Base-by-base conservation (phyloP, 2,113 vertebrate species). In the Vidua chalybeata region DNA sequence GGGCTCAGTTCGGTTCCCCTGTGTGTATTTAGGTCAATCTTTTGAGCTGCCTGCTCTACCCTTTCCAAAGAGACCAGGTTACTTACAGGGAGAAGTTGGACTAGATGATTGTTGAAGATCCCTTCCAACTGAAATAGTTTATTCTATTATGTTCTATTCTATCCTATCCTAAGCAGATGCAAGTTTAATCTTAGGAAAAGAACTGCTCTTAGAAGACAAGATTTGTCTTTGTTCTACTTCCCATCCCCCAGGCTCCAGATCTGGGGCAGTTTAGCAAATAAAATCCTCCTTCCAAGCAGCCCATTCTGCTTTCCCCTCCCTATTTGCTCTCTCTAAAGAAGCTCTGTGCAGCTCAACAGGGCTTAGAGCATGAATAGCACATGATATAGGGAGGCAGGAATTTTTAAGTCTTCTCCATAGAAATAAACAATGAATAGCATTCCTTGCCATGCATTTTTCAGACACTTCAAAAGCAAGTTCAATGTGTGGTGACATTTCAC, bases 401-500 rank as follows among this genome's bases (percentile, higher is more conserved):
- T 63, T 81, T 67, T 94, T 75, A 61, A 64, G 56, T 87, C 84
- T 79, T 87, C 80, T 73, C 84, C 31, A 52, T 30, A 93, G 76
- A 67, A 69, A 78, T 67, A 15, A 17, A 2, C n/a, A 87, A 75
- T 87, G 64, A 93, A 94, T 82, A 84, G 74, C 89, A 87, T 89
- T 96, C 93, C 69, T 81, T 4, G 6, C 31, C n/a, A n/a, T 31
- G 71, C 59, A 56, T 92, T 89, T 92, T 84, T 93, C 73, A 79
- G 46, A 52, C 62, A 76, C 77, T 91, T 93, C 61, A 89, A 74
- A 95, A 71, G 58, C 2, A 0, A 87, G 46, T 78, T 91, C 66
- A 51, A 1, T 64, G 61, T 71, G 63, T 78, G 45, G 17, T 80
- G 59, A 66, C 77, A 48, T 87, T 89, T 88, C n/a, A 39, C 62